Evolutionary conservation across 2,888 invertebrate genomes (phyloP).

Genomic region (Trichopoda pennipes): DNA sequence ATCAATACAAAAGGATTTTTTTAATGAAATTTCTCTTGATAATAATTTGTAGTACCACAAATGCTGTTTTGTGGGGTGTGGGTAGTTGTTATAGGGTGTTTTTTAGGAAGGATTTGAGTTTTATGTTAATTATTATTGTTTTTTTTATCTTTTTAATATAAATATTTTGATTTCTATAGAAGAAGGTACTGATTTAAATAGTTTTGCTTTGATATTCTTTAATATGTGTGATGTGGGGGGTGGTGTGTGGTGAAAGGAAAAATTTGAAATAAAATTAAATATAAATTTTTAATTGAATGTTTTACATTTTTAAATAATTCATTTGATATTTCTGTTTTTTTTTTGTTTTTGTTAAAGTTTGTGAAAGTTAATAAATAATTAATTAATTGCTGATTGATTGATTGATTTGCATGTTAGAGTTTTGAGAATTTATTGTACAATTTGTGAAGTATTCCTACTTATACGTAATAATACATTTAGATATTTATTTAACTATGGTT

Average conservation of each 20-base stretch:
- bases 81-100: no score
- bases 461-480: background rate
- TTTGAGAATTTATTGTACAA: slow-evolving; percentile 23
- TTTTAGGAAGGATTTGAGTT: slow-evolving; percentile 61
- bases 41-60: background rate
- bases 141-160: slow-evolving; percentile 22
- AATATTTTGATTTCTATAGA: slow-evolving; percentile 54
- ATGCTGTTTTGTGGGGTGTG: no score
- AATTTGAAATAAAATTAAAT: background rate
- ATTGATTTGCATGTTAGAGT: slow-evolving; percentile 3
- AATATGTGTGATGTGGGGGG: no score
- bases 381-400: slow-evolving; percentile 10
- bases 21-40: background rate
- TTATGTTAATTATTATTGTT: no score
- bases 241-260: slow-evolving; percentile 30
- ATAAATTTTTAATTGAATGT: background rate
- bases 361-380: no score
- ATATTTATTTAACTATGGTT: slow-evolving; percentile 22
- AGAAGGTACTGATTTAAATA: slow-evolving; percentile 65
- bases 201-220: slow-evolving; percentile 34
- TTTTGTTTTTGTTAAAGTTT: background rate
- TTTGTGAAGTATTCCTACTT: no score
- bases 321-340: no score
- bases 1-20: no score
- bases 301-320: background rate